These are phyloP conservation scores for Cnemophilus loriae DNA, from an alignment of 2,113 vertebrate genomes.

Conservation along the genomic window DNA sequence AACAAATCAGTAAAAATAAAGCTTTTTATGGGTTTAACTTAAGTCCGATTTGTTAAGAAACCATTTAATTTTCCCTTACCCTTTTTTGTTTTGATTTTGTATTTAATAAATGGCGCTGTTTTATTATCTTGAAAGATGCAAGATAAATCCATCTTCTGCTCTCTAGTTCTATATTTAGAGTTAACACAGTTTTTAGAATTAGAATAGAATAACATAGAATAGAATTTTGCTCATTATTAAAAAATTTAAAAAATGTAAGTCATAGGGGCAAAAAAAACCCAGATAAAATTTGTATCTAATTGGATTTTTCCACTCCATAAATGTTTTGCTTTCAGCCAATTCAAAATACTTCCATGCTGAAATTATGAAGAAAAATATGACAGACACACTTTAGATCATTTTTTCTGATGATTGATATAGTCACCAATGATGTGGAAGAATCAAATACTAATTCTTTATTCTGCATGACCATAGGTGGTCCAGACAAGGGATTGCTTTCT, in stretches of 20 bases:
- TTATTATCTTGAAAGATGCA: not conserved
- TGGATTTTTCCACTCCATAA: not conserved
- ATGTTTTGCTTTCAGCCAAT: not conserved
- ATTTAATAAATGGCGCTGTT: not conserved
- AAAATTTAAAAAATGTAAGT: not conserved
- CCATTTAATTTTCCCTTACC: not conserved
- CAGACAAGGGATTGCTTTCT: not conserved
- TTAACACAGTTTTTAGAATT: not conserved
- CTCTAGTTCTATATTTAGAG: not conserved
- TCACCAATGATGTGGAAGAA: not conserved
- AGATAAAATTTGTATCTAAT: not conserved
- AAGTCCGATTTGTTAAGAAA: not conserved
- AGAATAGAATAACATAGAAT: no score
- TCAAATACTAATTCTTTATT: not conserved
- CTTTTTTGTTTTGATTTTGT: not conserved
- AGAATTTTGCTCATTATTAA: not conserved
- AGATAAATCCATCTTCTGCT: not conserved
- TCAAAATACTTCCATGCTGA: not conserved
- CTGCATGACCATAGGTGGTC: accelerated
- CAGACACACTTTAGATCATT: accelerated
- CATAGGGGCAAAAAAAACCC: accelerated
- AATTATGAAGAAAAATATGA: not conserved
- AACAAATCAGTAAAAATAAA: not conserved
- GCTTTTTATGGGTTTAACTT: not conserved
- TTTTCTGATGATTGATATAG: not conserved